Percentiles rank a stretch among this genome's conserved stretches.
phyloP scores from a whole-genome alignment of 2,113 vertebrate genomes.

The Seriola dumerili region DNA sequence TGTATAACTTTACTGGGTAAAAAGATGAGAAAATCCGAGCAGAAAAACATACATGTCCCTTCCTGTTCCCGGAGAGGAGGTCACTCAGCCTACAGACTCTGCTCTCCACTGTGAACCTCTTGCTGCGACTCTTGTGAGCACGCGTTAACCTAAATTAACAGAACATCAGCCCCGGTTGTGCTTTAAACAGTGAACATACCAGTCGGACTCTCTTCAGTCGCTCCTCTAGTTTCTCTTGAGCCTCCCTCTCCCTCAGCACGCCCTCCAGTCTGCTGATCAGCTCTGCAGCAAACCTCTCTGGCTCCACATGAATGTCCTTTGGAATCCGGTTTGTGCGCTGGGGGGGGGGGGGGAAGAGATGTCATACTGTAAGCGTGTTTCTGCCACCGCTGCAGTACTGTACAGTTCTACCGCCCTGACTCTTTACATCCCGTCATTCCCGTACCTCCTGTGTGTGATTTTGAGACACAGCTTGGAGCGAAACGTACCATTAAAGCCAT shows the following conservation, averaged over 20 bases:
- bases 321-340: constrained; percentile 94
- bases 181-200: constrained; percentile 76
- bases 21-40: background rate
- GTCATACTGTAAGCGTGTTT: constrained; percentile 24
- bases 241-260: constrained; percentile 91
- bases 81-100: background rate
- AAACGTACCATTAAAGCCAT: background rate
- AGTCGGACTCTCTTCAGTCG: constrained; percentile 90
- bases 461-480: background rate
- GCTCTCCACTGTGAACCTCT: background rate
- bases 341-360: constrained; percentile 10
- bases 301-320: constrained; percentile 95
- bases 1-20: background rate
- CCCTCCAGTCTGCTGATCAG: constrained; percentile 93
- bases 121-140: background rate
- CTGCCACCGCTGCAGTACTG: constrained; percentile 9
- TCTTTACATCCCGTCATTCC: constrained; percentile 1
- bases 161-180: constrained; percentile 20
- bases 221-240: constrained; percentile 92
- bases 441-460: background rate
- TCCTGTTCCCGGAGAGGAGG: background rate
- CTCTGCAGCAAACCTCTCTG: constrained; percentile 94
- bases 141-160: background rate
- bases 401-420: constrained; percentile 6
- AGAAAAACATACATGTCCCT: background rate